A percentile compares a stretch with the other conserved stretches of the same genome.
Evolutionary conservation across 2,888 invertebrate genomes (phyloP).

Genomic region (Platypus cylindrus): DNA sequence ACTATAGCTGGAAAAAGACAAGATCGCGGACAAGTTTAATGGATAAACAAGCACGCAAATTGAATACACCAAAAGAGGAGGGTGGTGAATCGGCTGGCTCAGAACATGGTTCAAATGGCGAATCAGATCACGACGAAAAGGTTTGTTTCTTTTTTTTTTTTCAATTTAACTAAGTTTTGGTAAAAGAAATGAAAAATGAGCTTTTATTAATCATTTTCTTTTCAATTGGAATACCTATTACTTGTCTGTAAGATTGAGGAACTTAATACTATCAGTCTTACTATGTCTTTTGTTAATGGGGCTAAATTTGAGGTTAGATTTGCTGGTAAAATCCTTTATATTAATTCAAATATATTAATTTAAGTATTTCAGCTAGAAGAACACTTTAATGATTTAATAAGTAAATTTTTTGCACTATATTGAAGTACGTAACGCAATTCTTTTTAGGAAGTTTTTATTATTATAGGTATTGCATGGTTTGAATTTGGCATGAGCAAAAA

Average conservation of each 20-base stretch:
- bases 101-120: conserved; percentile 73
- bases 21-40: conserved; percentile 83
- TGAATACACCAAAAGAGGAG: conserved; percentile 56
- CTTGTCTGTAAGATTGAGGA: neutral
- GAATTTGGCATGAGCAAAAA: conserved; percentile 1
- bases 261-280: too few species aligned
- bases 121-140: conserved; percentile 84
- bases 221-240: neutral
- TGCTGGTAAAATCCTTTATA: too few species aligned
- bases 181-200: too few species aligned
- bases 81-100: conserved; percentile 55
- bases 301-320: too few species aligned
- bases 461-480: conserved; percentile 1
- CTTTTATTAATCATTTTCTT: neutral
- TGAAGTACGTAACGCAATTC: too few species aligned
- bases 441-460: too few species aligned
- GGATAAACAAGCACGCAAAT: conserved; percentile 69
- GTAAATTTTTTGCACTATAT: too few species aligned
- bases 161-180: neutral
- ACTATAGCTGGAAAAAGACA: conserved; percentile 98
- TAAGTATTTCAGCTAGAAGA: too few species aligned
- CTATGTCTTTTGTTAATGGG: too few species aligned
- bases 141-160: conserved; percentile 38
- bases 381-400: too few species aligned
- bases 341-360: too few species aligned